Base-by-base conservation (phyloP, 2,888 invertebrate species). In the Drosophila tanythrix region DNA sequence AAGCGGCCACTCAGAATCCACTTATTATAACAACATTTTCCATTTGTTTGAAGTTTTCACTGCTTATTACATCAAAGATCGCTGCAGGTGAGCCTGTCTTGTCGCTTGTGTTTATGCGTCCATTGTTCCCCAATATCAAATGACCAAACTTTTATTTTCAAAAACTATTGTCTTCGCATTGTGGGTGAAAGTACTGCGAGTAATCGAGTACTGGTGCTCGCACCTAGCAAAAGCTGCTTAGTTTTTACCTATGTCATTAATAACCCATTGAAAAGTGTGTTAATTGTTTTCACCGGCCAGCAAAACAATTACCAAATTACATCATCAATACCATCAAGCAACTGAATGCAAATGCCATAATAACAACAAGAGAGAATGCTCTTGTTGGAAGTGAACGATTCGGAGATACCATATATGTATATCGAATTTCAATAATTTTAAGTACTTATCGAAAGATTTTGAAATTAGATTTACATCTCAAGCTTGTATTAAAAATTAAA, bases 221-320 rank as follows among this genome's bases (percentile, higher is more conserved):
- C 33, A 56, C 58, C 60, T 21, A 57, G 43, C 57, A 56, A 75
- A 62, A 68, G 71, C 70, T 60, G 76, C 67, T 76, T 68, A 74
- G 40, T 70, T 63, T 67, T 65, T 64, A 56, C 51, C 73, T 43
- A 31, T 66, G 67, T 77, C 76, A 86, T 86, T 86, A 86, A 87
- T 86, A 83, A 76, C 61, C 60, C 78, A 83, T 85, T 83, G 72
- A 57, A 68, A 80, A 66, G 70, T 85, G 82, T 82, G 83, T 83
- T 86, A 84, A 85, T 85, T 86, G 77, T 70, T 70, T 27, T 56
- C 43, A 48, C 21, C 33, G 25, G 29, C 27, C 29, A 60, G 65
- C 62, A 70, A 75, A 76, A 81, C 70, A 82, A 86, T 76, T 72
- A 74, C 70, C 57, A 68, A 79, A 73, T 86, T 85, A 81, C 87